phyloP scores from a whole-genome alignment of 2,113 vertebrate species.

The Piprites chloris region DNA sequence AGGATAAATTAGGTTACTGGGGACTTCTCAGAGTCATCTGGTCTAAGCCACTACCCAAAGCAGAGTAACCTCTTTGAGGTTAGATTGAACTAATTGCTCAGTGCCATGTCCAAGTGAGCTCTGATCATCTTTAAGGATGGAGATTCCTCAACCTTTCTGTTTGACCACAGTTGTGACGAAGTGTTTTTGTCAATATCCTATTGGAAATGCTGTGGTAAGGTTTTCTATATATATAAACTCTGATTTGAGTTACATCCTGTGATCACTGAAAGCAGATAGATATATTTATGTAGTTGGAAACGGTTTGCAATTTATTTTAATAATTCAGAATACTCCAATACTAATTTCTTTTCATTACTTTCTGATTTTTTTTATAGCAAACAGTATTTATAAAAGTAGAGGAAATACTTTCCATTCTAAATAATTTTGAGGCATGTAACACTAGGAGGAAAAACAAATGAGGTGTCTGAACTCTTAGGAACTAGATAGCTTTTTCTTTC shows the following conservation, averaged over 20 bases:
- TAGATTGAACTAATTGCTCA: neutral
- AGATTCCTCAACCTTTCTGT: neutral
- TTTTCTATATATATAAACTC: neutral
- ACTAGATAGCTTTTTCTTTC: neutral
- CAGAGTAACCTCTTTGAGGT: neutral
- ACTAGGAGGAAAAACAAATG: neutral
- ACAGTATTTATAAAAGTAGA: neutral
- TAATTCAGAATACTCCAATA: neutral
- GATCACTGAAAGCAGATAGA: neutral
- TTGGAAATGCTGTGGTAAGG: neutral
- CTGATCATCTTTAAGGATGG: neutral
- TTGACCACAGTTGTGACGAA: neutral
- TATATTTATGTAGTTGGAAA: neutral
- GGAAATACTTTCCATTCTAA: neutral
- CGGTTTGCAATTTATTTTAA: slow-evolving; percentile 10
- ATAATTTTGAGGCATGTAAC: neutral
- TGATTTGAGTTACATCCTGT: neutral
- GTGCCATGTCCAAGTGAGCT: neutral
- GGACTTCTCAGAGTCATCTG: neutral
- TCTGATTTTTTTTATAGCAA: neutral
- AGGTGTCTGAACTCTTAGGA: neutral
- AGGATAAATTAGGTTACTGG: neutral
- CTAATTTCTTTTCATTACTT: neutral
- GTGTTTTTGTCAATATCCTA: neutral
- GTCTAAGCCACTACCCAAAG: neutral